Base-by-base conservation (phyloP, 2,888 invertebrate genomes). In the Augiades crinisus region DNA sequence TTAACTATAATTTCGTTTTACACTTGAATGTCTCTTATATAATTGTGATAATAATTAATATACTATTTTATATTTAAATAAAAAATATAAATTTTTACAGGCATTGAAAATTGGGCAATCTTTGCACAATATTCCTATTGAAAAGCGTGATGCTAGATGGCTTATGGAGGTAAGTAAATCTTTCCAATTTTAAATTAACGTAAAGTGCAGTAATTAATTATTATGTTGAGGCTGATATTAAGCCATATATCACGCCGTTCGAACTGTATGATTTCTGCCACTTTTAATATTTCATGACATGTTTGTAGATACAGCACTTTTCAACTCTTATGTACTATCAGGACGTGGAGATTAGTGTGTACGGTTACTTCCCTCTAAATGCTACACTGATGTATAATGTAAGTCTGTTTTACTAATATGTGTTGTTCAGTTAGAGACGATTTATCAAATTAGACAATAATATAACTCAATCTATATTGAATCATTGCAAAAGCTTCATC, bases 301-400 rank as follows among this genome's bases (percentile, higher is more conserved):
- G n/a, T 22, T 69, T 68, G 1, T 71, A 88, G 87, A 68, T 86
- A 24, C 83, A 86, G 64, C 86, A 86, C 61, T 82, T 88, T 59
- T 72, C 82, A 2, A 65, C 77, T 0, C 55, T 83, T 12, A 78
- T 86, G 61, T 57, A 65, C 0, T 72, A 69, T 55, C 78, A 81
- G 53, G 65, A 65, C 22, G 69, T 70, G 4, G 75, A 75, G 50
- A 62, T 86, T 37, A 75, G 76, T 3, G 70, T 80, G 0, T 87
- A 73, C 53, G 82, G 78, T 16, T 78, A 72, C 53, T 80, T 87
- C 61, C 56, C 75, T 10, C 57, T 88, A 3, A 81, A 86, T 59
- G 74, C 81, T 0, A 72, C 77, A 12, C 61, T 88, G 1, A 47
- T 83, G 24, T 81, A 77, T 43, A 79, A 78, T 61, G 85, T 81